phyloP scores from a whole-genome alignment of 2,888 invertebrate species.

The Strigamia transsilvanica region DNA sequence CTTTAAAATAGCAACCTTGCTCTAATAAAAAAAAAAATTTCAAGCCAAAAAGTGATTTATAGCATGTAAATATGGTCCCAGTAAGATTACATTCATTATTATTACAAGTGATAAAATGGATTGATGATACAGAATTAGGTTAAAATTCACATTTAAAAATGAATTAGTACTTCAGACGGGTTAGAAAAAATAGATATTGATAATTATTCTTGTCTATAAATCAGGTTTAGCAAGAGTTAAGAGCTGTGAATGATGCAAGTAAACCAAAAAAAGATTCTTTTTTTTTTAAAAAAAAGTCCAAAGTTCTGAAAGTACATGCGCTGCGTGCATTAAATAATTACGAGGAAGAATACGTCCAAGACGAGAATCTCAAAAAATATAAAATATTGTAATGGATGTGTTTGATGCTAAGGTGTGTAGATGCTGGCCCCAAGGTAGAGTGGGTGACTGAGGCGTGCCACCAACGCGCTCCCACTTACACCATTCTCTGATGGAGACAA shows the following conservation, averaged over 20 bases:
- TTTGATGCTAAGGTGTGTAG: constrained; percentile 11
- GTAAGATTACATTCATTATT: constrained; percentile 20
- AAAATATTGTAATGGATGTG: neutral
- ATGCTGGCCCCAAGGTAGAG: constrained; percentile 23
- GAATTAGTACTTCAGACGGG: neutral
- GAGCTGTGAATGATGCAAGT: constrained; percentile 12
- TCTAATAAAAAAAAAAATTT: neutral
- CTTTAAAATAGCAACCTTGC: neutral
- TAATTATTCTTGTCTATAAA: constrained; percentile 35
- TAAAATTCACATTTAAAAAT: constrained; percentile 37
- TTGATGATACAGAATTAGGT: constrained; percentile 25
- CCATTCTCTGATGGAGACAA: constrained; percentile 35
- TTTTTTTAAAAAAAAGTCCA: neutral
- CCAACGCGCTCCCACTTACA: constrained; percentile 49
- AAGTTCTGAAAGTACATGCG: too few relatives aligned
- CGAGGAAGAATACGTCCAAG: neutral
- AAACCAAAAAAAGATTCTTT: neutral
- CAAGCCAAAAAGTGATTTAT: constrained; percentile 12
- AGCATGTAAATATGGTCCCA: neutral
- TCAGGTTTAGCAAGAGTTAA: constrained; percentile 43
- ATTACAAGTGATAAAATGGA: constrained; percentile 26
- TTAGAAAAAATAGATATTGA: neutral
- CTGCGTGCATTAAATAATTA: constrained; percentile 41
- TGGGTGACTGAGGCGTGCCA: constrained; percentile 43
- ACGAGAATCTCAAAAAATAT: constrained; percentile 7